phyloP scores from a whole-genome alignment of 2,797 vertebrate genomes.

The Morelia viridis region DNA sequence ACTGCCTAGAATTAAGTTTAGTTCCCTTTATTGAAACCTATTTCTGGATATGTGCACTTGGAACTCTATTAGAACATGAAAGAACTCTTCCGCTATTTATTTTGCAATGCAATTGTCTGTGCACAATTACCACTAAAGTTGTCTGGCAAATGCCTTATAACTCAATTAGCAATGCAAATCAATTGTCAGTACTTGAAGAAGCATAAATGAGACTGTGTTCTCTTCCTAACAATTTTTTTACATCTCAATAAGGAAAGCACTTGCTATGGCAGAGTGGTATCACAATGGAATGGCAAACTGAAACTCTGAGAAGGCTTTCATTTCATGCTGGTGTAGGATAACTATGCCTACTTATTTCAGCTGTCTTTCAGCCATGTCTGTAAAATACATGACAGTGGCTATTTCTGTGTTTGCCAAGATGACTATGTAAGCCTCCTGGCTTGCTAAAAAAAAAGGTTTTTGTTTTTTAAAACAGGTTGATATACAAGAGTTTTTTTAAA shows the following conservation, averaged over 20 bases:
- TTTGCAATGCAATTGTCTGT: not conserved
- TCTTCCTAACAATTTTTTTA: conserved; percentile 47
- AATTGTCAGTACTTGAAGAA: not conserved
- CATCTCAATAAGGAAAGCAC: conserved; percentile 42
- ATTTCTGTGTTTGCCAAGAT: conserved; percentile 66
- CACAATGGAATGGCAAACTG: conserved; percentile 66
- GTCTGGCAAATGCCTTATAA: conserved; percentile 25
- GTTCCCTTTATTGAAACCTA: not conserved
- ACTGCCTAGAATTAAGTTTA: not conserved
- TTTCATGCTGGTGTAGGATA: conserved; percentile 61
- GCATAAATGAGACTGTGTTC: conserved; percentile 44
- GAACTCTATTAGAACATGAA: not conserved
- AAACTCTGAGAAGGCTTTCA: conserved; percentile 63
- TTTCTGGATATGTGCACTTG: not conserved
- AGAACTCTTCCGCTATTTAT: not conserved
- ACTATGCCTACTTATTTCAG: conserved; percentile 61
- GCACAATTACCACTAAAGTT: not conserved
- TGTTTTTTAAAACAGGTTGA: conserved; percentile 2
- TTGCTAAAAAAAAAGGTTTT: conserved; percentile 43
- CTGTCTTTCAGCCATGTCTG: conserved; percentile 63
- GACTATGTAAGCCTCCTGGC: conserved; percentile 49
- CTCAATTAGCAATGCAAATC: conserved; percentile 13
- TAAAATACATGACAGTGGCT: conserved; percentile 66
- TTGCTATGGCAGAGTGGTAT: conserved; percentile 58
- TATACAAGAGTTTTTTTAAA: conserved; percentile 9